Base-by-base conservation (phyloP, 2,113 vertebrate genomes). In the Tetraodon nigroviridis region DNA sequence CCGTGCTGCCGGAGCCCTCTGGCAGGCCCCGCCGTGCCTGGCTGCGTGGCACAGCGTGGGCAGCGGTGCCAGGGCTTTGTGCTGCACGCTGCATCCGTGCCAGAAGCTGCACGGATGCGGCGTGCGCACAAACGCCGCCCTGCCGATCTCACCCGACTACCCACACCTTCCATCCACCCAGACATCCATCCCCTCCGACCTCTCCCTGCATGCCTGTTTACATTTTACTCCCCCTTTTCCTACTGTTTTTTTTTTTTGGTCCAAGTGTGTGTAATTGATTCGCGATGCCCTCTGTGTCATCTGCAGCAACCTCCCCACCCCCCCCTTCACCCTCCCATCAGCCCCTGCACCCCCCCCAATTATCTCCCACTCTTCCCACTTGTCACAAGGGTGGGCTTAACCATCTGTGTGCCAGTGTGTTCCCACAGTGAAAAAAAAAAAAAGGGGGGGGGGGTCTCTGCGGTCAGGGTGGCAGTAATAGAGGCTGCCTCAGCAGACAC, bases 221-320 rank as follows among this genome's bases (percentile, higher is more conserved):
- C 51, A 51, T 20, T 60, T 51, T 56, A 2, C 78, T 51, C 59
- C 18, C 46, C 13, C 21, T 15, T 52, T 51, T 48, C n/a, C n/a
- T n/a, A n/a, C n/a, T n/a, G n/a, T 70, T 22, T 32, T 14, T 59
- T 15, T 71, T 49, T 71, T 47, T 63, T 32, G 32, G 37, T 55
- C 44, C 45, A 56, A 52, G 51, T 42, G 51, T 73, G 37, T 46
- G 58, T 63, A 50, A 51, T 47, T 75, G 73, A 85, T 87, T 90
- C 89, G 86, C 87, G 83, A 86, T 91, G 87, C 90, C 90, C 90
- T 88, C 88, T 84, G 82, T 90, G 89, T 89, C 90, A 91, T 92
- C 90, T 92, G 90, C 84, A 90, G 78, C 86, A 76, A 82, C 45
- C 58, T 58, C 57, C 69, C 55, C 45, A 7, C 6, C 45, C 17